Percentiles rank a stretch among this genome's conserved stretches.
phyloP scores from a whole-genome alignment of 92 coral and sea anemone genomes.

The Phenganax subtilis region DNA sequence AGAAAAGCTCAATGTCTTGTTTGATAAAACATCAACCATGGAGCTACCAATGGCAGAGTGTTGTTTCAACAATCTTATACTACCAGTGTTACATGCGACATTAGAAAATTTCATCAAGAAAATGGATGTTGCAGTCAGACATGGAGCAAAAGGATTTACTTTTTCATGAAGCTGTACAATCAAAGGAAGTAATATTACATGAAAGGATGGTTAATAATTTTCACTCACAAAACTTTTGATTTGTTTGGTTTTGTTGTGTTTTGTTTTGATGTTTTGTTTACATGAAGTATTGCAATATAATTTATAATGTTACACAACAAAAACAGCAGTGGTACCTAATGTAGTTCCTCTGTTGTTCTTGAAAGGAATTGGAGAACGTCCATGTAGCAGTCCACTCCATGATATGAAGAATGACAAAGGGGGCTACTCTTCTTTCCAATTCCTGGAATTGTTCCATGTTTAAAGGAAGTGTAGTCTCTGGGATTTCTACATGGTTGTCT shows the following conservation, averaged over 20 bases:
- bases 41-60: conserved; percentile 19
- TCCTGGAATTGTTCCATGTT: no score
- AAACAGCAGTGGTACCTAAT: neutral
- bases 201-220: no score
- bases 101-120: neutral
- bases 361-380: conserved; percentile 1
- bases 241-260: no score
- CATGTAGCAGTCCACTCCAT: conserved; percentile 11
- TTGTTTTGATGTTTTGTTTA: no score
- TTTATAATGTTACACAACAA: no score
- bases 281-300: no score
- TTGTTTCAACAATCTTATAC: neutral
- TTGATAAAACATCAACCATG: conserved; percentile 9
- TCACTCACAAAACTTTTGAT: no score
- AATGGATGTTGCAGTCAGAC: neutral
- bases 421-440: neutral
- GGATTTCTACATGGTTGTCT: conserved; percentile 20
- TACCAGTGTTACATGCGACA: neutral
- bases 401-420: conserved; percentile 6
- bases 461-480: neutral
- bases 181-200: no score
- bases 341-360: neutral
- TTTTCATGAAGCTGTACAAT: neutral
- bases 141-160: neutral
- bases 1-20: conserved; percentile 13